Base-by-base conservation (phyloP, 2,797 vertebrate genomes). In the Ctenosaura bakeri region DNA sequence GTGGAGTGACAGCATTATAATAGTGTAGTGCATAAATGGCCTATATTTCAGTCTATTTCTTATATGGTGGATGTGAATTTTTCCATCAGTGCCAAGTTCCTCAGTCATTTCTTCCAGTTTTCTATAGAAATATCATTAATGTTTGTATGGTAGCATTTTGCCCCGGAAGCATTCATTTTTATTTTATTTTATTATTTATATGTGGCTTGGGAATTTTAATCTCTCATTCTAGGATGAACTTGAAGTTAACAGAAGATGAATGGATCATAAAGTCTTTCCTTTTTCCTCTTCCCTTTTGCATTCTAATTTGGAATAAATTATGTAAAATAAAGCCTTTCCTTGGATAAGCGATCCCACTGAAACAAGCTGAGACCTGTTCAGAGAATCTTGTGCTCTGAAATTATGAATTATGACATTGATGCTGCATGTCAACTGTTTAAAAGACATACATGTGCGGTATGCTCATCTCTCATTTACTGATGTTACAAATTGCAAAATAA, bases 361-460 rank as follows among this genome's bases (percentile, higher is more conserved):
- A 94, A 93, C 78, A 85, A 95, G 87, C 90, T 26, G 90, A 88
- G 54, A 85, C 6, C 2, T 6, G 94, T 95, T 93, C 35, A 87
- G 87, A 95, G 91, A 78, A 52, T 74, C 32, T n/a, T 38, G 66
- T 85, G 74, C n/a, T 8, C 91, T 77, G 83, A 85, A 93, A 94
- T 91, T 50, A 88, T 91, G 95, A 86, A 69, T 69, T 69, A 69
- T 32, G 8, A 10, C 66, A 29, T 32, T 69, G 6, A 69, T 69
- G 26, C 66, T 69, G 3, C 66, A 5, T 56, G 26, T 26, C 32
- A 92, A 80, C 86, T 94, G 92, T 89, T 96, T 91, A 84, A 87
- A 93, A 91, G n/a, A 91, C 71, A 89, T 92, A 52, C n/a, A 62
- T 92, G 93, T 87, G 64, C 87, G 93, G 89, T 90, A 93, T 71